Percentiles rank a stretch among this genome's conserved stretches.
Evolutionary conservation across 2,888 invertebrate genomes (phyloP).

Genomic region (Drosophila basisetae): DNA sequence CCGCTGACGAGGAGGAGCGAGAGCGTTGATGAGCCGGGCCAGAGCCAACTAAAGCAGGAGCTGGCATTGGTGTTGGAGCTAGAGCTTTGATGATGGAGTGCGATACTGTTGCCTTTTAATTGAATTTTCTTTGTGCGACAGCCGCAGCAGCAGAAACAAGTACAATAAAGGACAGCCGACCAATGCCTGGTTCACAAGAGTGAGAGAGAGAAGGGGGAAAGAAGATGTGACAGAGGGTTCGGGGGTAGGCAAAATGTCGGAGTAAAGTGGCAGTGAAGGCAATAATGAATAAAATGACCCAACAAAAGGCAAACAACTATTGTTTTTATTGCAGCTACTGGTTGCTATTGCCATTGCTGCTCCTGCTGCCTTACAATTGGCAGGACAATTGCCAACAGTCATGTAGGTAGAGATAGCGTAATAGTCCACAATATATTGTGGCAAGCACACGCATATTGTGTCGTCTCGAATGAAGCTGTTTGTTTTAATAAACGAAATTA

Average conservation of each 20-base stretch:
- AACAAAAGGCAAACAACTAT: slow-evolving; percentile 74
- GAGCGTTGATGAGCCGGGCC: slow-evolving; percentile 61
- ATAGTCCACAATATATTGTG: slow-evolving; percentile 36
- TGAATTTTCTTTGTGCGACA: slow-evolving; percentile 83
- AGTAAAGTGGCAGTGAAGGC: slow-evolving; percentile 73
- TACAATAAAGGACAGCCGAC: slow-evolving; percentile 58
- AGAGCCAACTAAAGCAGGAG: slow-evolving; percentile 20
- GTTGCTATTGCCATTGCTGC: slow-evolving; percentile 29
- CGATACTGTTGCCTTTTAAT: slow-evolving; percentile 84
- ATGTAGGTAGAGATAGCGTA: slow-evolving; percentile 20
- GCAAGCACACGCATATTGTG: slow-evolving; percentile 74
- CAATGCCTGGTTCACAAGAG: slow-evolving; percentile 32
- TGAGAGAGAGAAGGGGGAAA: neutral
- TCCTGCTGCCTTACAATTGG: slow-evolving; percentile 19
- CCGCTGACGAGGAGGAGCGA: slow-evolving; percentile 39
- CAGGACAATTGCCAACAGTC: slow-evolving; percentile 5
- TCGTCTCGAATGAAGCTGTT: slow-evolving; percentile 62
- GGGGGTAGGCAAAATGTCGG: neutral
- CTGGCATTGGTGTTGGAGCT: neutral
- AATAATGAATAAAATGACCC: slow-evolving; percentile 77
- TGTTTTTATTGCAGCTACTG: slow-evolving; percentile 69
- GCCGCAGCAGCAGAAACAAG: slow-evolving; percentile 49
- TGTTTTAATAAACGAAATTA: slow-evolving; percentile 78
- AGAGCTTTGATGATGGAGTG: slow-evolving; percentile 79
- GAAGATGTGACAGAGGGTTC: neutral